phyloP scores from a whole-genome alignment of 2,113 vertebrate species.

The Catharus minimus region DNA sequence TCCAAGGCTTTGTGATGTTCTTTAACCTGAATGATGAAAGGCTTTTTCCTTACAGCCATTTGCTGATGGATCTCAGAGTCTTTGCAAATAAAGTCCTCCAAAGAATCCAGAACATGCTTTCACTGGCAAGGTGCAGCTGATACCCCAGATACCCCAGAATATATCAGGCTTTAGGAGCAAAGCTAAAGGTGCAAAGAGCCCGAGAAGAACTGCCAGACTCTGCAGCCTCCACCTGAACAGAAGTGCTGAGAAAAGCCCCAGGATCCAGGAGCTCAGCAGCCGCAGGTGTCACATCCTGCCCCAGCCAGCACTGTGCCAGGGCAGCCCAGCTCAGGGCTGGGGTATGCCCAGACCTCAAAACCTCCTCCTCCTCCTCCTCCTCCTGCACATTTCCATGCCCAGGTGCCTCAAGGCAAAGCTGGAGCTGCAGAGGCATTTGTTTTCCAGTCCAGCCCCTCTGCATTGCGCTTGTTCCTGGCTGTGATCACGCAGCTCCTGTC shows the following conservation, averaged over 20 bases:
- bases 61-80: not conserved
- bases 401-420: not conserved
- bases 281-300: not conserved
- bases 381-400: not conserved
- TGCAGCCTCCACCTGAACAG: not conserved
- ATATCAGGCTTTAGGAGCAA: not conserved
- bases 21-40: conserved; percentile 45
- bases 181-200: not conserved
- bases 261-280: not conserved
- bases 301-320: not conserved
- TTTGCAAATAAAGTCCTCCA: not conserved
- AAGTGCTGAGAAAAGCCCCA: not conserved
- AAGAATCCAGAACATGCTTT: not conserved
- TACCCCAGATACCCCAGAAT: not conserved
- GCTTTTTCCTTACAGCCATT: conserved; percentile 24
- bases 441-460: not conserved
- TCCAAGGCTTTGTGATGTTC: conserved; percentile 39
- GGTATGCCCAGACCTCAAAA: not conserved
- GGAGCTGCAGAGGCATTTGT: not conserved
- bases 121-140: not conserved
- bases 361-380: not conserved
- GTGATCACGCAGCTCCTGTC: not conserved
- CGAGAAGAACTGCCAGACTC: accelerated
- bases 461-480: not conserved
- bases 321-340: not conserved